These are phyloP conservation scores for Ellobium chinense DNA, from an alignment of 2,888 invertebrate species.

Conservation along the genomic window DNA sequence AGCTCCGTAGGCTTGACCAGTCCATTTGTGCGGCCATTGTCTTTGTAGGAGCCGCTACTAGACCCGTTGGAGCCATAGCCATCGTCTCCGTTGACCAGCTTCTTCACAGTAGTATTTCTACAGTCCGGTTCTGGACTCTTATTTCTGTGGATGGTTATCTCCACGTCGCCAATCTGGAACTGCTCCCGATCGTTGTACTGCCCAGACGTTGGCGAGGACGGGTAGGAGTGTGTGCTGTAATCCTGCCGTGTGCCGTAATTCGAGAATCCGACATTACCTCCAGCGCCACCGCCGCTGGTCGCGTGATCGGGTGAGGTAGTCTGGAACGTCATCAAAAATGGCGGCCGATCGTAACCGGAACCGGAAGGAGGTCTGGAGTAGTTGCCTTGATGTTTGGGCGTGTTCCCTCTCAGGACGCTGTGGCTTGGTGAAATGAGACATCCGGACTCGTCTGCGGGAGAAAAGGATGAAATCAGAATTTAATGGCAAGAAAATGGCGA, in stretches of 20 bases:
- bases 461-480: neutral
- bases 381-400: conserved; percentile 18
- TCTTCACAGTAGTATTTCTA: neutral
- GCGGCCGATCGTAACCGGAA: conserved; percentile 36
- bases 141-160: conserved; percentile 19
- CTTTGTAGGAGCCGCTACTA: neutral
- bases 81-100: neutral
- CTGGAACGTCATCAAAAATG: conserved; percentile 44
- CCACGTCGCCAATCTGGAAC: neutral
- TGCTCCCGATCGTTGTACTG: neutral
- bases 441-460: conserved; percentile 34
- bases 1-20: neutral
- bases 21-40: neutral
- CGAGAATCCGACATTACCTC: neutral
- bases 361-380: conserved; percentile 34
- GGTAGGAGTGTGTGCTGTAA: neutral
- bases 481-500: neutral
- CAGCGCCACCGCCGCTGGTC: neutral
- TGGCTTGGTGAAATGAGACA: conserved; percentile 39
- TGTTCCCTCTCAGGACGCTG: conserved; percentile 15
- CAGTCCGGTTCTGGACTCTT: neutral
- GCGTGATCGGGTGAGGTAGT: neutral
- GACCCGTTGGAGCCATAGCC: neutral
- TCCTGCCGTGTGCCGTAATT: conserved; percentile 11
- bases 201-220: neutral